These are phyloP conservation scores for Drosophila saltans DNA, from an alignment of 1,140 invertebrate genomes.

Conservation along the genomic window DNA sequence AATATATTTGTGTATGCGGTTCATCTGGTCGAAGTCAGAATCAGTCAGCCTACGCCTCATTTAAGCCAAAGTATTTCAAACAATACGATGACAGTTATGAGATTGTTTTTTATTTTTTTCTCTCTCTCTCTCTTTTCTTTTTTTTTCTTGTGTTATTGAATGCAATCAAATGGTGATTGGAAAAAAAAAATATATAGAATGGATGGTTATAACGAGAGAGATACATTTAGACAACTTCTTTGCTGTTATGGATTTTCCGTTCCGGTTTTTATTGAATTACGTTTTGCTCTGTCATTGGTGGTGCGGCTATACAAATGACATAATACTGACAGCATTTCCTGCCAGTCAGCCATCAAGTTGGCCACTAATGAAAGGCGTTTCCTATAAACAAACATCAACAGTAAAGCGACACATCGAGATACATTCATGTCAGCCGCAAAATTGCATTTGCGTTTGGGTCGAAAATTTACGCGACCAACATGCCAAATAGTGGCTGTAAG, in stretches of 20 bases:
- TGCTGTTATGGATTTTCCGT: neutral
- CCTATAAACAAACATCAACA: constrained; percentile 54
- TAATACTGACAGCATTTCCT: constrained; percentile 33
- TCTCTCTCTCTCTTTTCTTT: neutral
- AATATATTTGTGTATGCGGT: constrained; percentile 42
- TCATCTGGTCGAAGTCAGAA: constrained; percentile 29
- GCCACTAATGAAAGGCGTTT: constrained; percentile 48
- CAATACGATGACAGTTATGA: constrained; percentile 67
- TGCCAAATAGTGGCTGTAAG: constrained; percentile 1
- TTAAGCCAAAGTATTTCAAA: constrained; percentile 47
- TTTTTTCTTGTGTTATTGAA: neutral
- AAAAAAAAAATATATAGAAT: neutral
- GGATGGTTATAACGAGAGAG: neutral
- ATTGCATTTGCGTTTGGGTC: constrained; percentile 54
- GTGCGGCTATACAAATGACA: constrained; percentile 42
- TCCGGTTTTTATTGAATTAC: constrained; percentile 47
- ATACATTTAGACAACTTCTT: neutral
- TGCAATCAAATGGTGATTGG: constrained; percentile 14
- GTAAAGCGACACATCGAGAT: constrained; percentile 13
- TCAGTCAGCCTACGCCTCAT: constrained; percentile 53
- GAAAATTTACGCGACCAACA: constrained; percentile 23
- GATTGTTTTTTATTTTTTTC: constrained; percentile 25
- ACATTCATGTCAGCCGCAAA: constrained; percentile 42
- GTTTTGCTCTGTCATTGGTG: constrained; percentile 31
- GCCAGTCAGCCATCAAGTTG: constrained; percentile 46